These are phyloP conservation scores for Anthrax anthrax DNA, from an alignment of 2,888 invertebrate species.

Conservation along the genomic window DNA sequence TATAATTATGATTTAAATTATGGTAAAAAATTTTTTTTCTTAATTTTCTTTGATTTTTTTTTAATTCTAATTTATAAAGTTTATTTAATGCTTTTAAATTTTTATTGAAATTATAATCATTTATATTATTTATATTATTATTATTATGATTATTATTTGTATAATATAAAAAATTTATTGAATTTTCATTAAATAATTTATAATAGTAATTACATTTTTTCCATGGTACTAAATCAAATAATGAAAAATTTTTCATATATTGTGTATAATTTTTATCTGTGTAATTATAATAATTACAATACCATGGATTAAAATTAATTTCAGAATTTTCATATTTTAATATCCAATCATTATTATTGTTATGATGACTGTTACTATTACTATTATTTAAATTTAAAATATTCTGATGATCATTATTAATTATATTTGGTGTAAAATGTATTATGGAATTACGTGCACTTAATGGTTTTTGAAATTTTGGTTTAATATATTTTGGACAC, in stretches of 20 bases:
- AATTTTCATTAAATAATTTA: background rate
- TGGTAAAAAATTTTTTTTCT: conserved; percentile 24
- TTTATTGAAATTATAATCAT: background rate
- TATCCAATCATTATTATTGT: conserved; percentile 22
- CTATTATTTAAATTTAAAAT: no score
- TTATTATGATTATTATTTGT: background rate
- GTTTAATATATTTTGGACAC: background rate
- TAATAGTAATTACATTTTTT: background rate
- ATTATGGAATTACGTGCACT: conserved; percentile 24
- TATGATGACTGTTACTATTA: no score
- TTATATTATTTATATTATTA: no score
- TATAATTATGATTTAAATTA: background rate
- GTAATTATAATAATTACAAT: conserved; percentile 6
- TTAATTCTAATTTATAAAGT: conserved; percentile 26
- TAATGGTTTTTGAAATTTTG: conserved; percentile 17
- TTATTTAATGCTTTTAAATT: conserved; percentile 19
- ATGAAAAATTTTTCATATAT: conserved; percentile 20
- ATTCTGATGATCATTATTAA: background rate
- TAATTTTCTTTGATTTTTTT: conserved; percentile 26
- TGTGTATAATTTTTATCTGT: conserved; percentile 4
- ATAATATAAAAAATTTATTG: no score
- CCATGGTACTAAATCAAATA: conserved; percentile 33
- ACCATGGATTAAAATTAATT: conserved; percentile 31
- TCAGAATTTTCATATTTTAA: conserved; percentile 24
- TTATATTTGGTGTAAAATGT: conserved; percentile 1